A percentile compares a stretch with the other conserved stretches of the same genome.
Conservation (phyloP, 2,113 vertebrate genomes). For the Neoarius graeffei region DNA sequence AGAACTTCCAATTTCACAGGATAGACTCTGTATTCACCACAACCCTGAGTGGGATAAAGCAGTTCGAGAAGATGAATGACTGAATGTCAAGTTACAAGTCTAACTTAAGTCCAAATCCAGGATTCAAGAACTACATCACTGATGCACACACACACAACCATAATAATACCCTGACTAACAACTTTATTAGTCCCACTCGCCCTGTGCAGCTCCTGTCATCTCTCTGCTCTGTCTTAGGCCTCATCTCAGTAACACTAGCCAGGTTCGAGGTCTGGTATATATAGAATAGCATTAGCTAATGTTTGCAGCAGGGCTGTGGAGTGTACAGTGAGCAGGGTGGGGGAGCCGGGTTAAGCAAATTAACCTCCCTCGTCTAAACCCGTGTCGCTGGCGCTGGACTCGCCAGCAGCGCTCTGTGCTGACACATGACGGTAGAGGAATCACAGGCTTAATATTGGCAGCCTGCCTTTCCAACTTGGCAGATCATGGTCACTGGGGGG, state of each 20-base stretch:
- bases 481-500: slow-evolving; percentile 64
- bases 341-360: slow-evolving; percentile 66
- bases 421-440: slow-evolving; percentile 73
- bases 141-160: not conserved
- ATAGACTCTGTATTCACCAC: not conserved
- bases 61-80: not conserved
- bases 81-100: not conserved
- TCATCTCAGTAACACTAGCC: slow-evolving; percentile 18
- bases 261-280: slow-evolving; percentile 35
- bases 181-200: not conserved
- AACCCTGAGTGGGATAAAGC: not conserved
- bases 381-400: slow-evolving; percentile 37
- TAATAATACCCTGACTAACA: slow-evolving; percentile 5
- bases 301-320: slow-evolving; percentile 6
- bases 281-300: slow-evolving; percentile 40
- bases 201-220: not conserved
- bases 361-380: slow-evolving; percentile 69
- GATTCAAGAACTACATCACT: not conserved
- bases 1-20: not conserved
- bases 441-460: slow-evolving; percentile 75
- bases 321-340: slow-evolving; percentile 38
- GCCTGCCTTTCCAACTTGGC: slow-evolving; percentile 75
- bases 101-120: not conserved
- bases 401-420: slow-evolving; percentile 59
- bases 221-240: not conserved